Evolutionary conservation across 2,888 invertebrate species (phyloP).

Genomic region (Escarpia spicata): DNA sequence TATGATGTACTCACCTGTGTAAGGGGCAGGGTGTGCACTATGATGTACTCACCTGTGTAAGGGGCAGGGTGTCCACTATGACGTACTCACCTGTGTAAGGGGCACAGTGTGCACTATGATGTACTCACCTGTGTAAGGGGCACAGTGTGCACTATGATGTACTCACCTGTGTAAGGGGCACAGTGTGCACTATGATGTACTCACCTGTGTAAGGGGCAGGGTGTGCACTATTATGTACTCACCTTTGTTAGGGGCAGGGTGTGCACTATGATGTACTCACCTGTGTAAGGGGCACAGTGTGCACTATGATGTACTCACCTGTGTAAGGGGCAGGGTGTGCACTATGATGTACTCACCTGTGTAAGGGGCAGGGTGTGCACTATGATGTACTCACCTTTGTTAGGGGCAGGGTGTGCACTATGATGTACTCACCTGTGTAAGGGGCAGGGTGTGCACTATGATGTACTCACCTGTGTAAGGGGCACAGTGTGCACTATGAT

Average conservation of each 20-base stretch:
- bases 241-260: neutral
- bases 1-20: no score
- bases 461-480: constrained; percentile 47
- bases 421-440: constrained; percentile 50
- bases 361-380: constrained; percentile 40
- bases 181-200: no score
- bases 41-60: no score
- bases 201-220: no score
- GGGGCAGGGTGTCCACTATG: no score
- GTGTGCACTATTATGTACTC: constrained; percentile 8
- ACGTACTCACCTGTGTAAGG: neutral
- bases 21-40: no score
- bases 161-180: no score
- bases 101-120: constrained; percentile 52
- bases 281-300: constrained; percentile 26
- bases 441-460: constrained; percentile 47
- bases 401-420: constrained; percentile 45
- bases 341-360: constrained; percentile 56
- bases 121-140: constrained; percentile 44
- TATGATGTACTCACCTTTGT: constrained; percentile 53
- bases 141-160: no score
- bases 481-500: constrained; percentile 54
- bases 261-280: constrained; percentile 56
- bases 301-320: constrained; percentile 28
- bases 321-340: constrained; percentile 31